Conservation (phyloP, 2,888 invertebrate genomes). For the Nemotelus nigrinus region DNA sequence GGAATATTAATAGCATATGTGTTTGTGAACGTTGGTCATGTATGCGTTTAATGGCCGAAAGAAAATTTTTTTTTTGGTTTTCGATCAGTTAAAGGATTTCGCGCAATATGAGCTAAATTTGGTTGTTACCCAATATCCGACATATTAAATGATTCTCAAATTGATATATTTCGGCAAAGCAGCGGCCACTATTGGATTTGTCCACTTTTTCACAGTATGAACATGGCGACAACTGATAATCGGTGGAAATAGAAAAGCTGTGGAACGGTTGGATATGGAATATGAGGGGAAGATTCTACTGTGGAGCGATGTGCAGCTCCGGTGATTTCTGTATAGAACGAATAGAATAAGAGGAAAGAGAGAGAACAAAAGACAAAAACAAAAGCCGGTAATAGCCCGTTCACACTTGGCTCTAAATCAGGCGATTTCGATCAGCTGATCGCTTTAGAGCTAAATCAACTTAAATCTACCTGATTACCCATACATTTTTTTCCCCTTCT, state of each 20-base stretch:
- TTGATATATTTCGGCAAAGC: constrained; percentile 2
- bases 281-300: background rate
- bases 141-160: constrained; percentile 43
- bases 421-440: no score
- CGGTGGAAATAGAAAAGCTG: constrained; percentile 9
- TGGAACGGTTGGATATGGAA: constrained; percentile 8
- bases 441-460: no score
- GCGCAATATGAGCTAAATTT: background rate
- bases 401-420: no score
- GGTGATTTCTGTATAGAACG: background rate
- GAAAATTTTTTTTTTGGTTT: background rate
- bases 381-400: constrained; percentile 27
- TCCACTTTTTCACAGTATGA: constrained; percentile 12
- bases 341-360: background rate
- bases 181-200: background rate
- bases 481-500: no score
- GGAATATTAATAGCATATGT: no score
- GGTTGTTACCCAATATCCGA: no score
- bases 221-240: constrained; percentile 27
- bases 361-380: constrained; percentile 24
- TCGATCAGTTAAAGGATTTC: background rate
- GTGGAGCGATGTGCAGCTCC: background rate
- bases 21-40: background rate
- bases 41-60: background rate
- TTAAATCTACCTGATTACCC: no score